Conservation (phyloP, 2,888 invertebrate genomes). For the Parnassius mnemosyne region DNA sequence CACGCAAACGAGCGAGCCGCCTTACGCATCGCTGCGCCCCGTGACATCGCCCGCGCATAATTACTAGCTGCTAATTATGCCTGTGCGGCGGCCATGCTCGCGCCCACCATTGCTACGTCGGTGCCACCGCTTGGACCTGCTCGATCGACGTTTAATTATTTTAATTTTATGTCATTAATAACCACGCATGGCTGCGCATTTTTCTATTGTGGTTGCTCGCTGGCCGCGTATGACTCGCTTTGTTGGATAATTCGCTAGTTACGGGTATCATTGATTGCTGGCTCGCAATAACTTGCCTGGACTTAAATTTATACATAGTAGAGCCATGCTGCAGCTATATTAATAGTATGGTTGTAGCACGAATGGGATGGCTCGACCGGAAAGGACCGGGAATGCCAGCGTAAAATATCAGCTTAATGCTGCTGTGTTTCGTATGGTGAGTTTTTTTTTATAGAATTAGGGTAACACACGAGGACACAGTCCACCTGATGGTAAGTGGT, state of each 20-base stretch:
- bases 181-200: conserved; percentile 27
- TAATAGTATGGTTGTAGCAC: no score
- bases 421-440: no score
- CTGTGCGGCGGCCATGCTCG: conserved; percentile 31
- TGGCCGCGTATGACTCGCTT: conserved; percentile 15
- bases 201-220: conserved; percentile 22
- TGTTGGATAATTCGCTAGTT: conserved; percentile 21
- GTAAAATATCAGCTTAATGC: no score
- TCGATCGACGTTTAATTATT: conserved; percentile 40
- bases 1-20: neutral
- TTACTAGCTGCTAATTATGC: conserved; percentile 41
- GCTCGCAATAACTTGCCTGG: conserved; percentile 7
- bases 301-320: no score
- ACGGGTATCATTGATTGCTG: conserved; percentile 6
- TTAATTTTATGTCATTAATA: conserved; percentile 42
- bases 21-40: conserved; percentile 35
- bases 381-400: no score
- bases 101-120: conserved; percentile 16
- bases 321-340: no score
- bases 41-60: conserved; percentile 34
- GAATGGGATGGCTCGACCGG: no score
- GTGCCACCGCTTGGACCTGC: conserved; percentile 8
- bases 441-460: no score
- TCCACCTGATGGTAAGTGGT: no score
- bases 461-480: no score